These are phyloP conservation scores for Anguilla japonica DNA, from an alignment of 2,113 vertebrate species.

Conservation along the genomic window DNA sequence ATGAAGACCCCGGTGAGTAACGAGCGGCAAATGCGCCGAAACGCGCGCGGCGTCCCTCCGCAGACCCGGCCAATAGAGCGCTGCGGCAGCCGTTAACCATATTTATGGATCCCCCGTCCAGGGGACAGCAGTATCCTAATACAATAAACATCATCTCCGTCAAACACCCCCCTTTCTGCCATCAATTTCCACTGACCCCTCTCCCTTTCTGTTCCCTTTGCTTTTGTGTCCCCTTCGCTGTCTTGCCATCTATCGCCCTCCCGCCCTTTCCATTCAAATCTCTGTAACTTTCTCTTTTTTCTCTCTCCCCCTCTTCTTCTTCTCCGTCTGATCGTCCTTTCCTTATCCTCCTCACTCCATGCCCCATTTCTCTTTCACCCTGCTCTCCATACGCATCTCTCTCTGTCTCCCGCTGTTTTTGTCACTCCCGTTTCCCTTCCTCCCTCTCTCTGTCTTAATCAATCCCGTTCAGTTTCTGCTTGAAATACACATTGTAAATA, in stretches of 20 bases:
- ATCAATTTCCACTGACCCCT: neutral
- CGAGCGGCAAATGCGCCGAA: slow-evolving; percentile 50
- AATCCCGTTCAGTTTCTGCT: too few relatives aligned
- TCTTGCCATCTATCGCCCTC: neutral
- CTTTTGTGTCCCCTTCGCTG: slow-evolving; percentile 19
- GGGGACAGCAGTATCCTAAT: slow-evolving; percentile 27
- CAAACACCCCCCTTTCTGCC: neutral
- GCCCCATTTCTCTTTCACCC: neutral
- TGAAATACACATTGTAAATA: too few relatives aligned
- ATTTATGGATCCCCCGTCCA: slow-evolving; percentile 49
- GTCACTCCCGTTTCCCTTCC: neutral
- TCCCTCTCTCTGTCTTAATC: too few relatives aligned
- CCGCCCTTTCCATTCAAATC: slow-evolving; percentile 49
- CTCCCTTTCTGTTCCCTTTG: neutral
- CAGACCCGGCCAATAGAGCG: slow-evolving; percentile 12
- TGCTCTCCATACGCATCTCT: neutral
- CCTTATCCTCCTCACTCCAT: neutral
- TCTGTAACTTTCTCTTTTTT: slow-evolving; percentile 27
- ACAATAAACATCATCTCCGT: slow-evolving; percentile 29
- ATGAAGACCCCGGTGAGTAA: slow-evolving; percentile 56
- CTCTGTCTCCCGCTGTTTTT: neutral
- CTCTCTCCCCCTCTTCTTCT: neutral
- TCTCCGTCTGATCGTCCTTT: neutral
- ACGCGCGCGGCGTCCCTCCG: slow-evolving; percentile 31
- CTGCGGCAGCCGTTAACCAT: slow-evolving; percentile 49